Evolutionary conservation across 2,888 invertebrate genomes (phyloP).

Genomic region (Ferdinandea cuprea): DNA sequence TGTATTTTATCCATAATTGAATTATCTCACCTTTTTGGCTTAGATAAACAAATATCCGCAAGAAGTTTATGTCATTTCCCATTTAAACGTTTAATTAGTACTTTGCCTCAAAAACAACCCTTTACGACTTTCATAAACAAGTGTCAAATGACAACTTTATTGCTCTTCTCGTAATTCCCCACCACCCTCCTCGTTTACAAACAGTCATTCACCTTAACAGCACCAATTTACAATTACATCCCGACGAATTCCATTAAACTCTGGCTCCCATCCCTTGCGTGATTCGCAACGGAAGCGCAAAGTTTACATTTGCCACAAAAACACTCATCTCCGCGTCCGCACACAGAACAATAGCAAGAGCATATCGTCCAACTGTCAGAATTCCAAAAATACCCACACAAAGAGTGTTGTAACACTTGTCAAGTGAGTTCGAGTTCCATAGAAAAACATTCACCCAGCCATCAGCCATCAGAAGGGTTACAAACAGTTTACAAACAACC

Average conservation of each 20-base stretch:
- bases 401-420: constrained; percentile 65
- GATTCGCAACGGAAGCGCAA: constrained; percentile 64
- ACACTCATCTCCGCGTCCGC: constrained; percentile 50
- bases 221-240: constrained; percentile 59
- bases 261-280: constrained; percentile 2
- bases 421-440: constrained; percentile 18
- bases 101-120: neutral
- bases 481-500: constrained; percentile 38
- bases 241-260: constrained; percentile 32
- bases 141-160: constrained; percentile 63
- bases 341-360: too few species aligned
- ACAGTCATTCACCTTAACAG: constrained; percentile 56
- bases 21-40: too few species aligned
- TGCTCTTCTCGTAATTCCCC: constrained; percentile 17
- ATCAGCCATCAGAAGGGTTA: constrained; percentile 42
- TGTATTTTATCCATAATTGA: too few species aligned
- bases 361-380: constrained; percentile 47
- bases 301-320: constrained; percentile 69
- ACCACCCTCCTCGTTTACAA: constrained; percentile 8
- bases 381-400: constrained; percentile 67
- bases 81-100: constrained; percentile 45
- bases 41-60: too few species aligned
- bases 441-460: constrained; percentile 26
- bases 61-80: neutral
- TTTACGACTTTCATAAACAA: constrained; percentile 39